These are phyloP conservation scores for Leptinotarsa lineolata DNA, from an alignment of 1,140 invertebrate genomes.

Conservation along the genomic window DNA sequence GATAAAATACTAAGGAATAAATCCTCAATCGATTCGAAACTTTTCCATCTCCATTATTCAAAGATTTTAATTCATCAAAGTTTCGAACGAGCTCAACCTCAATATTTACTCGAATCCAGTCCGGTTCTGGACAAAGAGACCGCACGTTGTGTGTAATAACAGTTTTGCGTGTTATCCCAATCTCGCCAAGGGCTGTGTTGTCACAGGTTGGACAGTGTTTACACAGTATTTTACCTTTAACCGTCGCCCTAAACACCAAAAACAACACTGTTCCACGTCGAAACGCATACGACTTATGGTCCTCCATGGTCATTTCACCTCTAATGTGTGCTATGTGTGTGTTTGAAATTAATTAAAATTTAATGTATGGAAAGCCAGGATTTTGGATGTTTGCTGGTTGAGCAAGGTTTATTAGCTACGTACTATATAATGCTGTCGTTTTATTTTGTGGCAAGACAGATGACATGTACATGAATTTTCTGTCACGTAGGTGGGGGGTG, in stretches of 20 bases:
- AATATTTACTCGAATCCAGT: neutral
- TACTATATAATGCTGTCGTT: conserved; percentile 10
- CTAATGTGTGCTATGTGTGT: conserved; percentile 30
- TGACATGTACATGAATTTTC: neutral
- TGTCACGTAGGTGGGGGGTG: too few relatives aligned
- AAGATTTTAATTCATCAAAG: neutral
- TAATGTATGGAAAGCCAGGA: conserved; percentile 30
- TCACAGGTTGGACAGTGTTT: conserved; percentile 42
- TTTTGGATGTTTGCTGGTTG: conserved; percentile 26
- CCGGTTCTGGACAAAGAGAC: conserved; percentile 20
- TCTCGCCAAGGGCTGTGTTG: conserved; percentile 39
- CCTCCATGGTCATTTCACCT: conserved; percentile 25
- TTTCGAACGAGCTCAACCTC: neutral
- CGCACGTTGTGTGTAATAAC: conserved; percentile 39
- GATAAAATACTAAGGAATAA: too few relatives aligned
- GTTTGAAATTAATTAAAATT: conserved; percentile 34
- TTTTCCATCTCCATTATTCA: too few relatives aligned
- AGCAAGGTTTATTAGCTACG: conserved; percentile 22
- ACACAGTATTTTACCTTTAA: conserved; percentile 36
- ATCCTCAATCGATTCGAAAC: too few relatives aligned
- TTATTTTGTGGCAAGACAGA: neutral
- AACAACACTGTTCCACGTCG: conserved; percentile 27
- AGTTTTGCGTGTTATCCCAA: conserved; percentile 43
- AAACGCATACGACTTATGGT: conserved; percentile 27
- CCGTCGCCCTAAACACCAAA: conserved; percentile 33